Conservation (phyloP, 2,797 vertebrate genomes). For the Lepilemur ruficaudatus region DNA sequence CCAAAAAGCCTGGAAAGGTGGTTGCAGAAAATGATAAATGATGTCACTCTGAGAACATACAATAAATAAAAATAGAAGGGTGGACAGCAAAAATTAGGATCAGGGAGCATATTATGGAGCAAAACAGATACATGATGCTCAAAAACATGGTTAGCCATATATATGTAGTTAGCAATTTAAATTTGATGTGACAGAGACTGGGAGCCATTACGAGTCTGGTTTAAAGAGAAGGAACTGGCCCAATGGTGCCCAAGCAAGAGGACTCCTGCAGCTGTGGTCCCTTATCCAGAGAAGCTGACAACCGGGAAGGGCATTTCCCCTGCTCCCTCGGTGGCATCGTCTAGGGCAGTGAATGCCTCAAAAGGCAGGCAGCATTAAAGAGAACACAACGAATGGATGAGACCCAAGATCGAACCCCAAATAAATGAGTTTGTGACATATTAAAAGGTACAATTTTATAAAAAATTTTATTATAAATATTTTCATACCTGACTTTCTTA, state of each 20-base stretch:
- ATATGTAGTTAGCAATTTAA: not conserved
- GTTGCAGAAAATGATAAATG: conserved; percentile 37
- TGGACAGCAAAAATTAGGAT: not conserved
- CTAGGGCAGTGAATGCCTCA: conserved; percentile 53
- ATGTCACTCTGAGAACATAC: not conserved
- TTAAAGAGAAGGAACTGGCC: conserved; percentile 46
- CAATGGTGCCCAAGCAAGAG: conserved; percentile 20
- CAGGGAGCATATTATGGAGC: not conserved
- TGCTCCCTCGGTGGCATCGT: not conserved
- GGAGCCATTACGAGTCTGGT: not conserved
- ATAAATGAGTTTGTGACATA: not conserved
- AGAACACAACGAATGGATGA: not conserved
- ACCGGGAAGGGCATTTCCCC: not conserved
- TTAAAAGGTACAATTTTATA: conserved; percentile 57
- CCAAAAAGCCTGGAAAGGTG: not conserved
- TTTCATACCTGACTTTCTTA: conserved; percentile 48
- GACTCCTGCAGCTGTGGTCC: not conserved
- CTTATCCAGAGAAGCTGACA: conserved; percentile 1
- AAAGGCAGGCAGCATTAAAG: conserved; percentile 7
- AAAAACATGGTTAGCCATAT: not conserved
- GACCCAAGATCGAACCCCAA: conserved; percentile 1
- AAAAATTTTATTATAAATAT: conserved; percentile 62
- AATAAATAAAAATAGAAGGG: conserved; percentile 31
- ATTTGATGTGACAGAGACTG: not conserved
- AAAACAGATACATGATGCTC: not conserved